A percentile compares a stretch with the other conserved stretches of the same genome.
phyloP scores from a whole-genome alignment of 2,797 vertebrate species.

The Spondyliosoma cantharus region DNA sequence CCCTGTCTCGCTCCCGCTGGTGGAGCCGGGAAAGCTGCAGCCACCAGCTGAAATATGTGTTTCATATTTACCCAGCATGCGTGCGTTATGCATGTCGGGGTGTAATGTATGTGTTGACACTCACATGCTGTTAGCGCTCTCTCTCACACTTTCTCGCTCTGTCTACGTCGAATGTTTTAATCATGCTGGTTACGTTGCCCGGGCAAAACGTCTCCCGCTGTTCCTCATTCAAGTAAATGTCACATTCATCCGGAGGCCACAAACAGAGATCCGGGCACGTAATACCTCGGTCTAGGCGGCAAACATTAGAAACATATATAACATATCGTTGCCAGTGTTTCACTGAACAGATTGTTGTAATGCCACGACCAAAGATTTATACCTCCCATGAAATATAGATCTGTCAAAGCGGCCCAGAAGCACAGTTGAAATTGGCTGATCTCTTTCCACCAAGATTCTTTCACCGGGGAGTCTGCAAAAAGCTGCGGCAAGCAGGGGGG shows the following conservation, averaged over 20 bases:
- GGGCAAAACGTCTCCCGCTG: conserved; percentile 26
- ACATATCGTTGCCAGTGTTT: background rate
- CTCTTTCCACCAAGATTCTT: conserved; percentile 29
- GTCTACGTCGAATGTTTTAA: conserved; percentile 40
- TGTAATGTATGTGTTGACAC: conserved; percentile 45
- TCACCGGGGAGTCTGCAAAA: conserved; percentile 26
- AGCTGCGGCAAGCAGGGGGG: conserved; percentile 21
- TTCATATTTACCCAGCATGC: conserved; percentile 23
- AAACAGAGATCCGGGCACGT: background rate
- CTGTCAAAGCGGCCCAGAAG: conserved; percentile 33
- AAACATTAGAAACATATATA: conserved; percentile 17
- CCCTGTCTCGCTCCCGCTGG: background rate
- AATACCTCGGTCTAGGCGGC: background rate
- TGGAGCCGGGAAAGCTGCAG: conserved; percentile 5
- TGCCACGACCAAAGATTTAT: conserved; percentile 21
- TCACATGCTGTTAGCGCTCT: conserved; percentile 31
- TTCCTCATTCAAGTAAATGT: conserved; percentile 28
- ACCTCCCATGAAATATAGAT: conserved; percentile 20
- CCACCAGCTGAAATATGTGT: background rate
- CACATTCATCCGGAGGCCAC: background rate
- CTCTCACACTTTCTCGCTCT: background rate
- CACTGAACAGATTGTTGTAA: conserved; percentile 16
- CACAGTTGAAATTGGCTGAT: conserved; percentile 15
- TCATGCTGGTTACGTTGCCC: conserved; percentile 24
- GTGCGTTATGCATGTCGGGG: background rate